Evolutionary conservation across 2,797 vertebrate genomes (phyloP).

Genomic region (Novumbra hubbsi): DNA sequence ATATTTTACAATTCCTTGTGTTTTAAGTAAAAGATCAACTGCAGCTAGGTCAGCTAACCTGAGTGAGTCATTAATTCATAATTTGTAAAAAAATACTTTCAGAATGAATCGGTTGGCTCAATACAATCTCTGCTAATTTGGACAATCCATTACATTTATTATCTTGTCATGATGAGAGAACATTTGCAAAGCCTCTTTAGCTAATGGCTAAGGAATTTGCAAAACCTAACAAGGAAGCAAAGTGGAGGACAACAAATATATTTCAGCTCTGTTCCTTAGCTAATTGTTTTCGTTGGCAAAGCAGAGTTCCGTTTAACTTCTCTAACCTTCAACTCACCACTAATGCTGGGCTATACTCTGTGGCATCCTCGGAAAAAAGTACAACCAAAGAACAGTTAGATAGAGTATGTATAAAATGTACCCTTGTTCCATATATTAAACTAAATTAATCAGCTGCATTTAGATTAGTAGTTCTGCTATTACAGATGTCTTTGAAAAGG

Average conservation of each 20-base stretch:
- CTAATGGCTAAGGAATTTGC: slow-evolving; percentile 21
- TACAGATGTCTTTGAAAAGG: too few relatives aligned
- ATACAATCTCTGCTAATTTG: neutral
- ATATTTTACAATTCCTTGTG: too few relatives aligned
- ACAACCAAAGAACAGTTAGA: neutral
- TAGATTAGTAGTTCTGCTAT: too few relatives aligned
- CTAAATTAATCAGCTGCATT: too few relatives aligned
- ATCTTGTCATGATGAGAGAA: neutral
- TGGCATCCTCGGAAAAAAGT: slow-evolving; percentile 2
- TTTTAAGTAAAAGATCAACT: too few relatives aligned
- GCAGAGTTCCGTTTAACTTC: slow-evolving; percentile 15
- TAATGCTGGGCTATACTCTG: neutral
- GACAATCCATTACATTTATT: neutral
- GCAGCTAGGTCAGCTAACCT: too few relatives aligned
- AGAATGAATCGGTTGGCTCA: neutral
- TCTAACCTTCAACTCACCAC: slow-evolving; percentile 1
- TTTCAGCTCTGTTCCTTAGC: slow-evolving; percentile 19
- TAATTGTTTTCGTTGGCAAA: slow-evolving; percentile 39
- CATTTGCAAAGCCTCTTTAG: slow-evolving; percentile 6
- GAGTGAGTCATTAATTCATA: too few relatives aligned
- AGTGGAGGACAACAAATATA: slow-evolving; percentile 27
- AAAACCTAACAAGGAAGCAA: slow-evolving; percentile 21
- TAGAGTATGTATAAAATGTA: neutral
- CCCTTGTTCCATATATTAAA: neutral
- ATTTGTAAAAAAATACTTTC: neutral